Percentiles rank a stretch among this genome's conserved stretches.
These are phyloP conservation scores for Patella vulgata DNA, from an alignment of 1,140 invertebrate species.

Conservation along the genomic window DNA sequence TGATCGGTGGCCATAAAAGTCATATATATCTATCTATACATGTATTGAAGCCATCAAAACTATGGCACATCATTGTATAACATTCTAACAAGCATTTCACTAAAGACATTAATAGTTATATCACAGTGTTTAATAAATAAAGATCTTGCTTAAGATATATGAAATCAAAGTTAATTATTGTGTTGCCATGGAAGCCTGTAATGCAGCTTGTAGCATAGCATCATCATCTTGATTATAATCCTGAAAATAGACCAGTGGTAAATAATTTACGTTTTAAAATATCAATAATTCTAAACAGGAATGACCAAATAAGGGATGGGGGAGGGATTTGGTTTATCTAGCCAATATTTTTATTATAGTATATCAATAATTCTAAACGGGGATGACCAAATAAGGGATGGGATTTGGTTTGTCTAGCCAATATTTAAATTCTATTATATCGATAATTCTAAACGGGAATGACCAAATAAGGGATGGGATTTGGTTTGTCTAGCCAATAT, in stretches of 20 bases:
- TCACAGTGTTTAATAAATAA: too few relatives aligned
- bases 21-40: too few relatives aligned
- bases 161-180: too few relatives aligned
- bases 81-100: too few relatives aligned
- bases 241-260: slow-evolving; percentile 27
- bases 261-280: background rate
- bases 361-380: background rate
- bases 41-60: too few relatives aligned
- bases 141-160: too few relatives aligned
- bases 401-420: background rate
- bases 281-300: background rate
- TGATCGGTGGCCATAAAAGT: too few relatives aligned
- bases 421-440: background rate
- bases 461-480: background rate
- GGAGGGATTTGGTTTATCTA: background rate
- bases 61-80: too few relatives aligned
- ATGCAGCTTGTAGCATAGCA: slow-evolving; percentile 51
- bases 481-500: background rate
- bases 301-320: background rate
- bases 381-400: background rate
- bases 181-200: slow-evolving; percentile 54
- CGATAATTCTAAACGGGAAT: background rate
- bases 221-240: slow-evolving; percentile 61
- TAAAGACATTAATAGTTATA: too few relatives aligned
- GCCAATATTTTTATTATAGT: background rate